These are phyloP conservation scores for Xestia rhomboidea DNA, from an alignment of 2,888 invertebrate species.

Conservation along the genomic window DNA sequence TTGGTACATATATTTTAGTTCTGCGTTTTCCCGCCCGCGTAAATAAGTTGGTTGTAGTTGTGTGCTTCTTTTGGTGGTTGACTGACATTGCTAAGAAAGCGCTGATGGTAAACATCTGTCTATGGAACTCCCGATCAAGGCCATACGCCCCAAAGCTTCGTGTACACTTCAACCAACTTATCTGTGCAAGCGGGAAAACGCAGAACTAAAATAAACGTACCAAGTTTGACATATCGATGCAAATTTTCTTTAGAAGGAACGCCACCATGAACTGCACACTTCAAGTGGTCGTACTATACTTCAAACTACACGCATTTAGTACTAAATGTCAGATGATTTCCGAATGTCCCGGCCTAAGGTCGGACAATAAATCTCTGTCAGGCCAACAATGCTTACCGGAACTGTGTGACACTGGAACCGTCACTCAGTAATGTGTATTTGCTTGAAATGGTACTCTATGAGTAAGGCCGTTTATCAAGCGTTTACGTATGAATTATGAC, in stretches of 20 bases:
- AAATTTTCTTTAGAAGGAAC: too few relatives aligned
- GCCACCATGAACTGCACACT: too few relatives aligned
- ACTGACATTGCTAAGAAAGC: too few relatives aligned
- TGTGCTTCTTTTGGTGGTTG: too few relatives aligned
- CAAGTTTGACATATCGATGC: too few relatives aligned
- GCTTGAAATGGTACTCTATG: conserved; percentile 47
- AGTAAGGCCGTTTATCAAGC: conserved; percentile 32
- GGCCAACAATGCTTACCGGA: conserved; percentile 61
- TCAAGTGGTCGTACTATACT: not conserved
- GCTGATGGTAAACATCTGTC: too few relatives aligned
- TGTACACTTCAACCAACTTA: not conserved
- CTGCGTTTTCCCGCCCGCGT: not conserved
- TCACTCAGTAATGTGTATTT: conserved; percentile 63
- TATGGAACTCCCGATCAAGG: not conserved
- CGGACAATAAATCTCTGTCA: conserved; percentile 64
- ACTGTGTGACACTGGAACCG: conserved; percentile 59
- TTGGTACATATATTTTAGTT: not conserved
- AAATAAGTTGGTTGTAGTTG: not conserved
- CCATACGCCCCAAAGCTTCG: not conserved
- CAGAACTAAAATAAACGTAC: too few relatives aligned
- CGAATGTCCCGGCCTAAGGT: conserved; percentile 42
- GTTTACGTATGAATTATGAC: conserved; percentile 16
- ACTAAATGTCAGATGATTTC: conserved; percentile 57
- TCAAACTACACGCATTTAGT: conserved; percentile 9
- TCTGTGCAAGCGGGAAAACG: too few relatives aligned